Percentiles rank a stretch among this genome's conserved stretches.
phyloP scores from a whole-genome alignment of 2,113 vertebrate species.

The cattle (Bos taurus) region ARS-UCD2.0 NC_037346.1:4259001-4259500 shows the following conservation, averaged over 20 bases:
- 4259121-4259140: neutral
- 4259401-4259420: neutral
- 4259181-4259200: neutral
- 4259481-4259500: neutral
- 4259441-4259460: neutral
- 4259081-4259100: neutral
- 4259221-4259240: neutral
- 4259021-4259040: slow-evolving; percentile 33
- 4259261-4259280: neutral
- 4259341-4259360: neutral
- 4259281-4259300: neutral
- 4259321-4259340: neutral
- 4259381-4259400: neutral
- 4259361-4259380: neutral
- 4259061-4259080: slow-evolving; percentile 31
- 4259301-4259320: neutral
- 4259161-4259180: neutral
- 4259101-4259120: neutral
- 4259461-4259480: neutral
- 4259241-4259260: neutral
- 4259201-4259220: neutral
- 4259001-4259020: slow-evolving; percentile 66
- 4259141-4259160: neutral
- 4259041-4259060: slow-evolving; percentile 67
- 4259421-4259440: neutral